Conservation (phyloP, 2,797 vertebrate species). For the Enteromius thamalakanensis region DNA sequence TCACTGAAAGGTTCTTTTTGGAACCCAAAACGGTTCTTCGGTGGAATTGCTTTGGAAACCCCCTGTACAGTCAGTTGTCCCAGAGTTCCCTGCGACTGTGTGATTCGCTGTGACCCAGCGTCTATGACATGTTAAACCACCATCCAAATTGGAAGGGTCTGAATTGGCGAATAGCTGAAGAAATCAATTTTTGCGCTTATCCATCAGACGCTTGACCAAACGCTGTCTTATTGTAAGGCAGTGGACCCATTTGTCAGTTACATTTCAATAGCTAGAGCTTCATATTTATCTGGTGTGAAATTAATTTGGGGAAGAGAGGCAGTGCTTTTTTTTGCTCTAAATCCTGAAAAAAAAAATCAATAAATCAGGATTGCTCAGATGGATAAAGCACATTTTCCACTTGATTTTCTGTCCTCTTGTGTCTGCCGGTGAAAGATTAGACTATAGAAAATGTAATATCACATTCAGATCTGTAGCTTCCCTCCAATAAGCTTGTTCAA, state of each 20-base stretch:
- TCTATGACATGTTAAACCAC: slow-evolving; percentile 27
- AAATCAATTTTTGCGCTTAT: slow-evolving; percentile 20
- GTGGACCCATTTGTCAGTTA: slow-evolving; percentile 25
- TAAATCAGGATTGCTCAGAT: not conserved
- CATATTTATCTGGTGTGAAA: slow-evolving; percentile 78
- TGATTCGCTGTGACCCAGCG: not conserved
- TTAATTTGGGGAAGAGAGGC: slow-evolving; percentile 68
- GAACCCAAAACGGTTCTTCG: not conserved
- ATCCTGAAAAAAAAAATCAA: not conserved
- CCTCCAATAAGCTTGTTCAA: not conserved
- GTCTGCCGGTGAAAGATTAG: not conserved
- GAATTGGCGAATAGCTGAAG: not conserved
- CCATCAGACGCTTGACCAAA: slow-evolving; percentile 15
- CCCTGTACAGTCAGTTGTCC: not conserved
- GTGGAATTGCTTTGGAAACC: not conserved
- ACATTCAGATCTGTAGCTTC: not conserved
- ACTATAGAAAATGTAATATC: not conserved
- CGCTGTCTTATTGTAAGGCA: not conserved
- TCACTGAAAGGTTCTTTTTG: not conserved
- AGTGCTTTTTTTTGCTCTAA: not conserved
- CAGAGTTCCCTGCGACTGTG: not conserved
- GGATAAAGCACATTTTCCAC: slow-evolving; percentile 14
- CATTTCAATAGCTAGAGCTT: slow-evolving; percentile 65
- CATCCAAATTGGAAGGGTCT: slow-evolving; percentile 6
- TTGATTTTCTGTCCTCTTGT: slow-evolving; percentile 2